Percentiles rank a stretch among this genome's conserved stretches.
These are phyloP conservation scores for Sclerodermus sp. DNA, from an alignment of 2,888 invertebrate species.

Conservation along the genomic window DNA sequence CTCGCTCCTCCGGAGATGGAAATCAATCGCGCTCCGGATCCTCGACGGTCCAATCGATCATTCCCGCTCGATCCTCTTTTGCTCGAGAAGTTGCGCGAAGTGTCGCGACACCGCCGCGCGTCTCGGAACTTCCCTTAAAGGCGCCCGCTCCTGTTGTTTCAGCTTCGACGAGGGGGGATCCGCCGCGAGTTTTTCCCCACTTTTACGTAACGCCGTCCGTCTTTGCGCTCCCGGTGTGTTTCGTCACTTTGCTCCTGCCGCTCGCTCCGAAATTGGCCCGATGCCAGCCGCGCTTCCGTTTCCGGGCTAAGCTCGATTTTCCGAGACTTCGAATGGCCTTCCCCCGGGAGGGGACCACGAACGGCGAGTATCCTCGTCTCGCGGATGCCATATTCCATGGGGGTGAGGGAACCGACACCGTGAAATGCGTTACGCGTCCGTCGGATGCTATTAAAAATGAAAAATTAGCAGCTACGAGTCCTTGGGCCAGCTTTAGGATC, in stretches of 20 bases:
- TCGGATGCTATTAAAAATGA: too few relatives aligned
- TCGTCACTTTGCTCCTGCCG: background rate
- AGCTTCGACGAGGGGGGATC: background rate
- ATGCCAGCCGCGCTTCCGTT: background rate
- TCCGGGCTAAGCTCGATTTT: too few relatives aligned
- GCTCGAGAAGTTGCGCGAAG: background rate
- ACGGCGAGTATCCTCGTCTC: too few relatives aligned
- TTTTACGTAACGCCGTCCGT: background rate
- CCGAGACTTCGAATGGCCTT: too few relatives aligned
- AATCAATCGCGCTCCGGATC: background rate
- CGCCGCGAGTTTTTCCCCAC: background rate
- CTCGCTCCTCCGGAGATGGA: too few relatives aligned
- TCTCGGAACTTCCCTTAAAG: slow-evolving; percentile 3
- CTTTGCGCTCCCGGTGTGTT: background rate
- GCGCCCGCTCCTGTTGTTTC: background rate
- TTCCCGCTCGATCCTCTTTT: background rate
- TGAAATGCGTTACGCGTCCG: too few relatives aligned
- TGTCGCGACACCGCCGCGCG: background rate
- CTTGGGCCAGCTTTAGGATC: too few relatives aligned
- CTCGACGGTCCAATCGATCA: slow-evolving; percentile 5
- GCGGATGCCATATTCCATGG: too few relatives aligned
- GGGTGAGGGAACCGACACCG: too few relatives aligned
- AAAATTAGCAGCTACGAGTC: too few relatives aligned
- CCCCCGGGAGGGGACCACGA: too few relatives aligned
- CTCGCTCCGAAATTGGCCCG: background rate